Evolutionary conservation across 2,113 vertebrate species (phyloP), one percentile per base, ranked within the genome.

Genomic region (Pachyramphus minor): DNA sequence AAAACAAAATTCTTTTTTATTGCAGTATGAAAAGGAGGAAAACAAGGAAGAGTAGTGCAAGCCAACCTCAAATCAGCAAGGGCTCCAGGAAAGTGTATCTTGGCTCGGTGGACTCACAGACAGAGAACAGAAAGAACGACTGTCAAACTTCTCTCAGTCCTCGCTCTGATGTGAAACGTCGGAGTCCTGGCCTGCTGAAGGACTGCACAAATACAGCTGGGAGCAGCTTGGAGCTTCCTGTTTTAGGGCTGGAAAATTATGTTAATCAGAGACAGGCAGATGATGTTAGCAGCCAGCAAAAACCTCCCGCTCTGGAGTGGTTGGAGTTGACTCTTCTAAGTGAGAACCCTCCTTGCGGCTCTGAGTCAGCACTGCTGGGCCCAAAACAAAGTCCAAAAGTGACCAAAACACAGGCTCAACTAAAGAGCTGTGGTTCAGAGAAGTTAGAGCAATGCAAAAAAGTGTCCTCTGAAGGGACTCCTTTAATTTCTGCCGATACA

Each of bases 1-100:
- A 76, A 76, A 87, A 9, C 86, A 52, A 91, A 88, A 78, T 94
- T 60, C 49, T 58, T 94, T 84, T 90, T 72, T 89, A 80, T 98
- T 98, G 93, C 97, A 99, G 99, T 74, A 97, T 96, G 91, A 98
- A 98, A 95, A 98, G 98, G 97, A 97, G 95, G n/a, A 91, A 97
- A 96, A 19, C 92, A 87, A 98, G 95, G 91, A 96, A 83, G 69
- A 91, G 79, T 27, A 50, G 47, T 44, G 50, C 76, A 73, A 97
- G 94, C 87, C 97, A 98, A 96, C 90, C 92, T 95, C 89, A 96
- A 92, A 96, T 56, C 94, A 90, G 66, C 68, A 93, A 90, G 88
- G 91, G 77, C 93, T 89, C 73, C 76, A 71, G 92, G 80, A 62
- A 94, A 85, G 96, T 78, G 62, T 95, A 18, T 80, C 79, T 96